phyloP scores from a whole-genome alignment of 2,888 invertebrate species.

The Campoplex capitator region DNA sequence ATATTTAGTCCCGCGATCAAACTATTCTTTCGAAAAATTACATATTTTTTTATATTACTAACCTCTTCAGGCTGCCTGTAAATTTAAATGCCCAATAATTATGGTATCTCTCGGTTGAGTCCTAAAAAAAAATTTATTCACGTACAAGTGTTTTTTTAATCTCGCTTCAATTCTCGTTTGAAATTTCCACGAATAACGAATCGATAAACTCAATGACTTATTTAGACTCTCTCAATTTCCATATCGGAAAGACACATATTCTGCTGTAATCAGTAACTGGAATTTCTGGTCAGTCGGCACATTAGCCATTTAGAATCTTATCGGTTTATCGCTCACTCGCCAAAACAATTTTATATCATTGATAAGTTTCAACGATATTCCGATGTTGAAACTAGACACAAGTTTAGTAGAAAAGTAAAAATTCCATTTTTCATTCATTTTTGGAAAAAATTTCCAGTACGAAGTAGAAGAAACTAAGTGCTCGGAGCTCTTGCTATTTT shows the following conservation, averaged over 20 bases:
- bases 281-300: not conserved
- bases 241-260: not conserved
- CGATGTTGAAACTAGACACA: not conserved
- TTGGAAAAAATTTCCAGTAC: no score
- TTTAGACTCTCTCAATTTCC: not conserved
- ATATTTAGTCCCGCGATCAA: not conserved
- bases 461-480: no score
- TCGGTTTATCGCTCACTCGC: not conserved
- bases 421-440: not conserved
- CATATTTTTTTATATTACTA: constrained; percentile 5
- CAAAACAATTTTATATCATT: not conserved
- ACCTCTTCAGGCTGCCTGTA: constrained; percentile 28
- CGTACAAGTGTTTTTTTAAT: constrained; percentile 65
- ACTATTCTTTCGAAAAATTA: not conserved
- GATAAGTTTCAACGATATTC: not conserved
- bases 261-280: not conserved
- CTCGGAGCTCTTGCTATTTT: no score
- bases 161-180: not conserved
- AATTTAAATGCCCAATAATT: not conserved
- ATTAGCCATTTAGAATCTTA: not conserved
- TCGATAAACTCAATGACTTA: not conserved
- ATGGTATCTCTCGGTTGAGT: constrained; percentile 7
- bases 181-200: not conserved
- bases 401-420: not conserved
- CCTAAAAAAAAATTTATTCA: constrained; percentile 45